Evolutionary conservation across 2,113 vertebrate genomes (phyloP).

Genomic region (Lepisosteus osseus): DNA sequence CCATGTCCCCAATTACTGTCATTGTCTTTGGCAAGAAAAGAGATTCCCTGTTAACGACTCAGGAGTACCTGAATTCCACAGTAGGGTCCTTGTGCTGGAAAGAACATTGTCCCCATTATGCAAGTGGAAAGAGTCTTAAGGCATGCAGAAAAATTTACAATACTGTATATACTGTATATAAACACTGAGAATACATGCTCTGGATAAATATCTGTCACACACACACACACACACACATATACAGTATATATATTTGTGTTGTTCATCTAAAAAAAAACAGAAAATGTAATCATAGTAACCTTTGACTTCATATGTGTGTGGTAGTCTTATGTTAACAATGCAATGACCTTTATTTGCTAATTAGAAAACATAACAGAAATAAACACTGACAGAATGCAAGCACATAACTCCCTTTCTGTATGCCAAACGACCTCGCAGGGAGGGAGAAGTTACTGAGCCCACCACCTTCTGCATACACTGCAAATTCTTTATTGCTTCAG

Average conservation of each 20-base stretch:
- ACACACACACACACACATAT: not conserved
- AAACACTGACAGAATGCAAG: constrained; percentile 88
- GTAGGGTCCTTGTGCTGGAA: no score
- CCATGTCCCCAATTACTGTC: no score
- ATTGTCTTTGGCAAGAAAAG: no score
- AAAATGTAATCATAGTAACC: constrained; percentile 47
- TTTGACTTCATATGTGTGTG: constrained; percentile 54
- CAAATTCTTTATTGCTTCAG: constrained; percentile 85
- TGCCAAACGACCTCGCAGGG: constrained; percentile 83
- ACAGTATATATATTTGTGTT: not conserved
- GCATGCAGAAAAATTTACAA: constrained; percentile 8
- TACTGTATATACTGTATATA: constrained; percentile 34
- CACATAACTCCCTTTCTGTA: constrained; percentile 76
- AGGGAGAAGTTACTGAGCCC: constrained; percentile 78
- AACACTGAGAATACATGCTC: constrained; percentile 3
- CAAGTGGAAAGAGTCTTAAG: not conserved
- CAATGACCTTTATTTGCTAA: constrained; percentile 94
- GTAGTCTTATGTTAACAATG: constrained; percentile 70
- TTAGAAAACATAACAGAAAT: constrained; percentile 97
- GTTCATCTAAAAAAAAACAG: no score
- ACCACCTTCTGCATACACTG: constrained; percentile 82
- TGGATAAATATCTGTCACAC: no score
- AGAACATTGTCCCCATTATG: not conserved
- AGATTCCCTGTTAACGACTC: no score
- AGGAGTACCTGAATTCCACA: no score